Percentiles rank a stretch among this genome's conserved stretches.
phyloP scores from a whole-genome alignment of 92 coral and sea anemone species.

The Phenganax subtilis region DNA sequence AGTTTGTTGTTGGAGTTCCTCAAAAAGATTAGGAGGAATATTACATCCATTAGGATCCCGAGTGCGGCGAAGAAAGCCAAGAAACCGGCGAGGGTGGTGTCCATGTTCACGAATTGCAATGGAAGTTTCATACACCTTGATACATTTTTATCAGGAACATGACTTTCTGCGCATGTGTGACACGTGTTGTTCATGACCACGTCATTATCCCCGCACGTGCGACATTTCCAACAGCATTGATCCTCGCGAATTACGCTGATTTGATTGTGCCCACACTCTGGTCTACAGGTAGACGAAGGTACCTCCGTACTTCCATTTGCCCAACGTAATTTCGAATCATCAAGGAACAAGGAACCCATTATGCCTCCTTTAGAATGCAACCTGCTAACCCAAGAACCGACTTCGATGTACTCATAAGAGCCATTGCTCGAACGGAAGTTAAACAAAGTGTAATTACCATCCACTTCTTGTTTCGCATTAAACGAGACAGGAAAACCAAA shows the following conservation, averaged over 20 bases:
- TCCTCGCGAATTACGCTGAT: conserved; percentile 53
- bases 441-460: conserved; percentile 50
- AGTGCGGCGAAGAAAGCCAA: conserved; percentile 26
- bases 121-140: conserved; percentile 44
- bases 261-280: conserved; percentile 28
- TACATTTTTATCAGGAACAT: conserved; percentile 14
- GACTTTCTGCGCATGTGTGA: conserved; percentile 30
- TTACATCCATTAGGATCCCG: conserved; percentile 31
- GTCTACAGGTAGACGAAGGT: conserved; percentile 49
- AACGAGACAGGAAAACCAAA: conserved; percentile 45
- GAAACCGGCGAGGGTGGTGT: conserved; percentile 23
- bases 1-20: conserved; percentile 40
- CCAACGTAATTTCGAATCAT: conserved; percentile 34
- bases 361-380: conserved; percentile 33
- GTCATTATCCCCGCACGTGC: conserved; percentile 37
- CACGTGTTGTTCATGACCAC: conserved; percentile 49
- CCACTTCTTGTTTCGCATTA: conserved; percentile 50
- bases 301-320: conserved; percentile 17
- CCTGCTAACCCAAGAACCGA: conserved; percentile 52
- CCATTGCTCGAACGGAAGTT: conserved; percentile 49
- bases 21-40: conserved; percentile 43
- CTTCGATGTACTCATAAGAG: conserved; percentile 26
- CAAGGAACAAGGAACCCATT: conserved; percentile 25
- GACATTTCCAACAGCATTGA: conserved; percentile 46
- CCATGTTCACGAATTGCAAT: conserved; percentile 40